Percentiles rank a stretch among this genome's conserved stretches.
phyloP scores from a whole-genome alignment of 1,140 invertebrate genomes.

The Macrobrachium nipponense region DNA sequence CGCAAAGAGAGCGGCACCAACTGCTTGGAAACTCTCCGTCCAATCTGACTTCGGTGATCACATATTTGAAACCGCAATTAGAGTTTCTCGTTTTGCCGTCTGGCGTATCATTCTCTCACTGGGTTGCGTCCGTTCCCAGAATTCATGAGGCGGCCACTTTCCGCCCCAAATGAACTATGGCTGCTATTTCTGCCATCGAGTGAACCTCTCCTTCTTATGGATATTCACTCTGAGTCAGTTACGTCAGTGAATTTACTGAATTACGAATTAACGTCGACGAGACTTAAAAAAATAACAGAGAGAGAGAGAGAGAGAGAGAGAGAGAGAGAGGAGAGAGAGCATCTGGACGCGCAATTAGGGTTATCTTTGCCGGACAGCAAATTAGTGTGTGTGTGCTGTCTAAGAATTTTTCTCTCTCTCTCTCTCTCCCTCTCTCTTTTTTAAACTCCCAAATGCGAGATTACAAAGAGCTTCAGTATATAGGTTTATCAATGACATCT shows the following conservation, averaged over 20 bases:
- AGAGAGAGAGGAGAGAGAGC: too few species aligned
- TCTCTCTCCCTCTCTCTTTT: background rate
- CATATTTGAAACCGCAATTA: conserved; percentile 62
- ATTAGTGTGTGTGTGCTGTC: background rate
- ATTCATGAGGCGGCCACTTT: conserved; percentile 24
- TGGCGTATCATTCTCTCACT: conserved; percentile 38
- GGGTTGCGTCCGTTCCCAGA: conserved; percentile 45
- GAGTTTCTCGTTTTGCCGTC: conserved; percentile 58
- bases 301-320: too few species aligned
- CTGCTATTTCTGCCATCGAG: too few species aligned
- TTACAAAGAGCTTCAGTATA: background rate
- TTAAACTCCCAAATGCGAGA: conserved; percentile 17
- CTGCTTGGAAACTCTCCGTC: conserved; percentile 20
- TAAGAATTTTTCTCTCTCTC: background rate
- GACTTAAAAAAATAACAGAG: too few species aligned
- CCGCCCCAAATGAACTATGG: too few species aligned
- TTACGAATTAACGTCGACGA: too few species aligned
- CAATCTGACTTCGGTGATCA: conserved; percentile 51
- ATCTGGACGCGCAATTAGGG: too few species aligned
- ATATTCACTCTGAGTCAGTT: too few species aligned
- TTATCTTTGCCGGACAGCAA: too few species aligned
- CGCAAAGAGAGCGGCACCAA: background rate
- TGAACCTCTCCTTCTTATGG: too few species aligned
- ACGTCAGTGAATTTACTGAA: too few species aligned
- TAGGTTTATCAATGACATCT: too few species aligned